Evolutionary conservation across 2,888 invertebrate species (phyloP).

Genomic region (Drosophila anomalata): DNA sequence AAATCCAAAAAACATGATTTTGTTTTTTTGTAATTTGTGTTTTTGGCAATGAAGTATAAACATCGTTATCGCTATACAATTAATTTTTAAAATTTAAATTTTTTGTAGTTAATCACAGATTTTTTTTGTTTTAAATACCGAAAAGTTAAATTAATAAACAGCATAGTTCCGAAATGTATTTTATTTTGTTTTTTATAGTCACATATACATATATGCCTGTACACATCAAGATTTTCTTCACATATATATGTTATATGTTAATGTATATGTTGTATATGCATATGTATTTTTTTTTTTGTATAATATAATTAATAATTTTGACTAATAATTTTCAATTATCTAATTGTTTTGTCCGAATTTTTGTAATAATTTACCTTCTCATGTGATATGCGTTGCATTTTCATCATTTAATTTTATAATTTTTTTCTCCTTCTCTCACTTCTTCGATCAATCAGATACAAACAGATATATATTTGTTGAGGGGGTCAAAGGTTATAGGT

Average conservation of each 20-base stretch:
- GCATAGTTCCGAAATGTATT: constrained; percentile 72
- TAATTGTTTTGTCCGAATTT: constrained; percentile 57
- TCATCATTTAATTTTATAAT: constrained; percentile 48
- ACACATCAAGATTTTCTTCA: constrained; percentile 14
- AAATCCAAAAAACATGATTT: constrained; percentile 54
- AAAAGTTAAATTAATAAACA: constrained; percentile 81
- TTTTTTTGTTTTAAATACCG: constrained; percentile 81
- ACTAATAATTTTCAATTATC: constrained; percentile 82
- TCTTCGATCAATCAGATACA: constrained; percentile 11
- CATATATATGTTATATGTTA: constrained; percentile 41
- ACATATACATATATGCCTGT: constrained; percentile 43
- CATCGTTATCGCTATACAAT: constrained; percentile 67
- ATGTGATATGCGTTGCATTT: constrained; percentile 72
- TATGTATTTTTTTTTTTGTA: constrained; percentile 38
- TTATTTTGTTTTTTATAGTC: constrained; percentile 33
- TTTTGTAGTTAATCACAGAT: constrained; percentile 84
- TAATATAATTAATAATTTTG: constrained; percentile 75
- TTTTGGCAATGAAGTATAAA: constrained; percentile 53
- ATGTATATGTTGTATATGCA: constrained; percentile 46
- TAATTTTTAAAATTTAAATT: constrained; percentile 79
- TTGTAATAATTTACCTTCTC: constrained; percentile 39
- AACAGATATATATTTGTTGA: constrained; percentile 15
- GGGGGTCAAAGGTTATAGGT: not conserved
- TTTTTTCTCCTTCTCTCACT: not conserved
- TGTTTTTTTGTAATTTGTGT: constrained; percentile 20